Base-by-base conservation (phyloP, 2,797 vertebrate species). In the Pangasius sanitwongsei region DNA sequence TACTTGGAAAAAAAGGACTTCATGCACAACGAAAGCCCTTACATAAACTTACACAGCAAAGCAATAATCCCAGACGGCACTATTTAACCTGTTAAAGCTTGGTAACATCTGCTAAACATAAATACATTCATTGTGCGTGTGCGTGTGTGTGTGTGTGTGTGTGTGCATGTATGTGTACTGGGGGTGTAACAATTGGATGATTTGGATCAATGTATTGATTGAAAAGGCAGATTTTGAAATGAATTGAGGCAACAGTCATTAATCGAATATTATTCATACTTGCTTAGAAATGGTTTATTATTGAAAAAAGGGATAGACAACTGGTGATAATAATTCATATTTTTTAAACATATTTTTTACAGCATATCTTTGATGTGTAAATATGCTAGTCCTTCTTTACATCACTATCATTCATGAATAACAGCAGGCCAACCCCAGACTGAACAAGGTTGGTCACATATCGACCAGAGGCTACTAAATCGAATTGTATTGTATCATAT, bases 81-180 rank as follows among this genome's bases (percentile, higher is more conserved):
- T 20, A 69, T 20, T 34, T 59, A 59, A 80, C 44, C 31, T 86
- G 86, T 80, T 87, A 89, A 72, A 87, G 15, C 37, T 34, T n/a
- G 13, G 80, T 82, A 37, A 72, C 53, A 86, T 86, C 87, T 87
- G 83, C 41, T 87, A 28, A 61, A 86, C 37, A 84, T 69, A 85
- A 41, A 78, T 4, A 55, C 53, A 37, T 50, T 16, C 4, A 16
- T 12, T 37, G 48, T 83, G 2, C 72, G n/a, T 34, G 53, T 53
- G 50, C 15, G 50, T 53, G 11, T 53, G 2, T 53, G 11, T 53
- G 12, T 53, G 50, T 53, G 50, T 53, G 50, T 53, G 50, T 53
- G 50, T 13, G 50, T 53, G 34, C 53, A 2, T 59, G 59, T 83
- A 4, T 83, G 37, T 23, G 34, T 44, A 23, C 18, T 20, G 25